A percentile compares a stretch with the other conserved stretches of the same genome.
Evolutionary conservation across 2,888 invertebrate genomes (phyloP).

Genomic region (Crossocerus cetratus): DNA sequence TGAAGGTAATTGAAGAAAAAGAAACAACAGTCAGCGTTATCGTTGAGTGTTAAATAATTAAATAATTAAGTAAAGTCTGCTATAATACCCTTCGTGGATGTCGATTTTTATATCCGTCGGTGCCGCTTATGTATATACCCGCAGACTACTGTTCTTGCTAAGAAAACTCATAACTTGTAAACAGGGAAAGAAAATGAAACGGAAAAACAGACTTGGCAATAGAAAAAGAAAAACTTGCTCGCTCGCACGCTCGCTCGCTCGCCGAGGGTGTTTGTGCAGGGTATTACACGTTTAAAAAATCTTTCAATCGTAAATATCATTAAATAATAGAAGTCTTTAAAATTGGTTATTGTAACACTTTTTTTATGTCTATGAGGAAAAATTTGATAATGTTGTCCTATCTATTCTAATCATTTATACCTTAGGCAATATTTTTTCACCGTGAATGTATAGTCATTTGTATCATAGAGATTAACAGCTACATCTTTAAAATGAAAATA

Average conservation of each 20-base stretch:
- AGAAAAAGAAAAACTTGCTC: slow-evolving; percentile 15
- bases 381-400: slow-evolving; percentile 75
- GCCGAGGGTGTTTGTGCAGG: slow-evolving; percentile 50
- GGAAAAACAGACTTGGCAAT: slow-evolving; percentile 30
- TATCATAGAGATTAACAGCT: slow-evolving; percentile 63
- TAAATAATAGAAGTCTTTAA: slow-evolving; percentile 70
- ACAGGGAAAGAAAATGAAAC: slow-evolving; percentile 25
- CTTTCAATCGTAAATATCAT: slow-evolving; percentile 50
- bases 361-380: slow-evolving; percentile 67
- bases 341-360: slow-evolving; percentile 67
- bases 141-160: neutral
- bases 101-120: neutral
- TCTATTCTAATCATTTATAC: slow-evolving; percentile 70
- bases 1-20: slow-evolving; percentile 57
- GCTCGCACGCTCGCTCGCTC: slow-evolving; percentile 9
- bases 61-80: slow-evolving; percentile 57
- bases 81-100: slow-evolving; percentile 48
- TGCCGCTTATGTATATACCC: too few species aligned
- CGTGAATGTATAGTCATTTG: slow-evolving; percentile 62
- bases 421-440: slow-evolving; percentile 60
- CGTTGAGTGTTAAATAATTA: slow-evolving; percentile 45
- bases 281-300: slow-evolving; percentile 56
- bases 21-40: slow-evolving; percentile 51
- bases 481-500: slow-evolving; percentile 56
- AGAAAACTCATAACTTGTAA: slow-evolving; percentile 20